Evolutionary conservation across 23 tunicate species (phyloP), one percentile per base, ranked within the genome.

Genomic region (Phallusia fumigata): DNA sequence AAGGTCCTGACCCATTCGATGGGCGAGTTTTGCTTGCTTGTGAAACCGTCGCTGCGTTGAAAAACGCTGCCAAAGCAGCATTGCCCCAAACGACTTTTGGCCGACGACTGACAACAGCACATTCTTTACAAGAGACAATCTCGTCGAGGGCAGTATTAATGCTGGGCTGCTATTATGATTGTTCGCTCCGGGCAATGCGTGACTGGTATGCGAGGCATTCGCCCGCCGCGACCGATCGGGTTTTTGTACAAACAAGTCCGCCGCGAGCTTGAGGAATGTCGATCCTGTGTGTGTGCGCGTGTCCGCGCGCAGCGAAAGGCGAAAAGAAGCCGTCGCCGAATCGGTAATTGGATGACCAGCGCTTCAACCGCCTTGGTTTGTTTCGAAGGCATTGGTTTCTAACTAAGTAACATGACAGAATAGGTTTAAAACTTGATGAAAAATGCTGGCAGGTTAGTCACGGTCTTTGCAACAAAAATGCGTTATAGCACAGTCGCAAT

Each of bases 141-240:
- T 5, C 69, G 13, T 22, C 28, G 15, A 58, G 28, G 69, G 69
- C 69, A 58, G 69, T 58, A 58, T 58, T 58, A 24, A 58, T 58
- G 69, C 69, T 58, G 28, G 28, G 28, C 13, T 22, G 69, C 69
- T 58, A 58, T 58, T 58, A 58, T 58, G 28, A 58, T 58, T 58
- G 69, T 24, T 8, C 35, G 77, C 77, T 33, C 77, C 40, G 40
- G 40, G 77, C 77, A 5, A 74, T 74, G 77, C 40, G 40, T 32
- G 77, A 74, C 77, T 74, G 77, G 77, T 32, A 74, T 74, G 36
- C 77, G 77, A 74, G 35, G 36, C 40, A 74, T 74, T 32, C 35
- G 77, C 69, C 69, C 69, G 69, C 69, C 69, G 69, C 69, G 69
- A 58, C 69, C 69, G 69, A 58, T 58, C 69, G 69, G 69, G 69